These are phyloP conservation scores for Aspiorhynchus laticeps DNA, from an alignment of 2,113 vertebrate genomes.

Conservation along the genomic window DNA sequence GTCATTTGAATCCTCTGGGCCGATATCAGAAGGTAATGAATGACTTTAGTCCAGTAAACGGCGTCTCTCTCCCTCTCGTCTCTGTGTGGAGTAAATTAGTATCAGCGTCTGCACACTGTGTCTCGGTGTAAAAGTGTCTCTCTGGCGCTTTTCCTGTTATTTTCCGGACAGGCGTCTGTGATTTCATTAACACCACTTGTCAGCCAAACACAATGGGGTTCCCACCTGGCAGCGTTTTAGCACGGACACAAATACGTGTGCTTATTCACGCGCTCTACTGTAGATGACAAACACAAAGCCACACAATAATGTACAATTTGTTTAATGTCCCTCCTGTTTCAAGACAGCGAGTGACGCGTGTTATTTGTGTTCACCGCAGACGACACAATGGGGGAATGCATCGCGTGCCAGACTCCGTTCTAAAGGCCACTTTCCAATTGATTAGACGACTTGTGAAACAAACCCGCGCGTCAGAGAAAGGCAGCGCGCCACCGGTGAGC, in stretches of 20 bases:
- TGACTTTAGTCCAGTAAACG: slow-evolving; percentile 42
- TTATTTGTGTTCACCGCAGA: slow-evolving; percentile 69
- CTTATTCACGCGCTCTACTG: slow-evolving; percentile 58
- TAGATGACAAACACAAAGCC: slow-evolving; percentile 60
- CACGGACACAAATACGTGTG: slow-evolving; percentile 48
- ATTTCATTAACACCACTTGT: slow-evolving; percentile 75
- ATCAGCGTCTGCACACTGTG: slow-evolving; percentile 58
- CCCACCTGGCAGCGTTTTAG: slow-evolving; percentile 69
- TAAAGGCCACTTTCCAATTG: slow-evolving; percentile 75
- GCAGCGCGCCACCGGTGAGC: slow-evolving; percentile 67
- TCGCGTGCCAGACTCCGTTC: slow-evolving; percentile 74
- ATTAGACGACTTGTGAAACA: slow-evolving; percentile 79
- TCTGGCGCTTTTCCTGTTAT: slow-evolving; percentile 62
- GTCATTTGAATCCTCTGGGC: slow-evolving; percentile 69
- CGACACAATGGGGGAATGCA: slow-evolving; percentile 69
- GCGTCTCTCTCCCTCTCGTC: slow-evolving; percentile 62
- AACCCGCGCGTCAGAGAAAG: slow-evolving; percentile 72
- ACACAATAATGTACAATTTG: slow-evolving; percentile 70
- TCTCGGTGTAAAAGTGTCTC: slow-evolving; percentile 53
- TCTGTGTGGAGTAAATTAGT: slow-evolving; percentile 69
- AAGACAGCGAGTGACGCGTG: slow-evolving; percentile 66
- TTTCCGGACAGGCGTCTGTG: slow-evolving; percentile 62
- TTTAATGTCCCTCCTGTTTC: slow-evolving; percentile 68
- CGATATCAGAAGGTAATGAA: slow-evolving; percentile 71
- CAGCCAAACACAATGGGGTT: slow-evolving; percentile 67